Evolutionary conservation across 2,797 vertebrate genomes (phyloP).

Genomic region (Anableps anableps): DNA sequence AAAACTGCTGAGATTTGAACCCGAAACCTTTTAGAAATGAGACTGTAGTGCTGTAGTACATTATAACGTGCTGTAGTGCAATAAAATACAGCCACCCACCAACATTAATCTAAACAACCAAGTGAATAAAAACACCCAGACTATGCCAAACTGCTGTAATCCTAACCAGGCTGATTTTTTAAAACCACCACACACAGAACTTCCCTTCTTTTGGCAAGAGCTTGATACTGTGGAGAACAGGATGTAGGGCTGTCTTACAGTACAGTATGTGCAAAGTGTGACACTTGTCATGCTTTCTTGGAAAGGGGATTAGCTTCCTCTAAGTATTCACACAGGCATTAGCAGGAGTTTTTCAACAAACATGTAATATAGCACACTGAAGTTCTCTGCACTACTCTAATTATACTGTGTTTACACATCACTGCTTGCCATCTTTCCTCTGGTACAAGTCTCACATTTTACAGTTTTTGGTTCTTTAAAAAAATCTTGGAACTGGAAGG

Average conservation of each 20-base stretch:
- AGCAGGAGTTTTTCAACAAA: background rate
- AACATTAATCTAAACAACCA: background rate
- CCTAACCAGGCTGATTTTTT: background rate
- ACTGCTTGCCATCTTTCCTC: background rate
- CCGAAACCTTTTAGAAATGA: background rate
- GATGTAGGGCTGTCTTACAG: background rate
- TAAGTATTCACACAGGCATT: background rate
- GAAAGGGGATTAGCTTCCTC: background rate
- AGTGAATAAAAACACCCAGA: background rate
- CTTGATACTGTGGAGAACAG: background rate
- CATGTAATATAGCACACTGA: background rate
- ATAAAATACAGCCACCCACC: background rate
- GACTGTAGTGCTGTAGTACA: background rate
- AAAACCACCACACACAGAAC: background rate
- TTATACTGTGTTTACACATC: background rate
- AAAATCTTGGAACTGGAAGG: background rate
- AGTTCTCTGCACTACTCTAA: background rate
- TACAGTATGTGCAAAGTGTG: background rate
- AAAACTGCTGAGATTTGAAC: background rate
- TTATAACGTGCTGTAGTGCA: background rate
- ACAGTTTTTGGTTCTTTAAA: background rate
- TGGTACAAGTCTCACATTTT: background rate
- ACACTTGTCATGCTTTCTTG: slow-evolving; percentile 7
- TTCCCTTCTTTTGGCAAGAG: background rate
- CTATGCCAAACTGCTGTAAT: background rate